A percentile compares a stretch with the other conserved stretches of the same genome.
Evolutionary conservation across 2,888 invertebrate genomes (phyloP).

Genomic region (Boloria euphrosyne): DNA sequence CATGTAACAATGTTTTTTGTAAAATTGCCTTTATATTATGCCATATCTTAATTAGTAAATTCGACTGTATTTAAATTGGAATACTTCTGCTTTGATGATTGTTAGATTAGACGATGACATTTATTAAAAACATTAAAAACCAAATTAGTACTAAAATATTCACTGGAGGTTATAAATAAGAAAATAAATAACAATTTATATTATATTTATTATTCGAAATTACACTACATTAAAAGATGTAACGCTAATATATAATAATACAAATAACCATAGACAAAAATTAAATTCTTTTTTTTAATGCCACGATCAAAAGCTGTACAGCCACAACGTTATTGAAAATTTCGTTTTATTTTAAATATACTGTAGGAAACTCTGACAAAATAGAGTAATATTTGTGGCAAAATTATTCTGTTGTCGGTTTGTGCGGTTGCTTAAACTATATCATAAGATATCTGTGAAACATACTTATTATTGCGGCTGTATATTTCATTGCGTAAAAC

Average conservation of each 20-base stretch:
- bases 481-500: not conserved
- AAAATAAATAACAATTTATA: conserved; percentile 8
- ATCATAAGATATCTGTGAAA: conserved; percentile 1
- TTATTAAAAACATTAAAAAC: too few species aligned
- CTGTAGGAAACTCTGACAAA: not conserved
- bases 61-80: too few species aligned
- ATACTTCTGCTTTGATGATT: not conserved
- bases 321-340: not conserved
- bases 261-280: not conserved
- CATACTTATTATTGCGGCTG: not conserved
- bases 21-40: too few species aligned
- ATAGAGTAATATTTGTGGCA: not conserved
- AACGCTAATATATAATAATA: conserved; percentile 7
- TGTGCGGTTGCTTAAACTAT: conserved; percentile 4
- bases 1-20: not conserved
- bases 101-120: too few species aligned
- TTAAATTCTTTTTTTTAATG: conserved; percentile 1
- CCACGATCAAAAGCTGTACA: conserved; percentile 6
- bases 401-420: conserved; percentile 7
- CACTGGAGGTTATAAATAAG: not conserved
- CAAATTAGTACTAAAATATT: too few species aligned
- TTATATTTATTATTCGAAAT: conserved; percentile 20
- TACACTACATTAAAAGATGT: conserved; percentile 9
- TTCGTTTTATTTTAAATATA: conserved; percentile 1
- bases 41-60: too few species aligned